These are phyloP conservation scores for Ariolimax columbianus DNA, from an alignment of 2,888 invertebrate species.

Conservation along the genomic window DNA sequence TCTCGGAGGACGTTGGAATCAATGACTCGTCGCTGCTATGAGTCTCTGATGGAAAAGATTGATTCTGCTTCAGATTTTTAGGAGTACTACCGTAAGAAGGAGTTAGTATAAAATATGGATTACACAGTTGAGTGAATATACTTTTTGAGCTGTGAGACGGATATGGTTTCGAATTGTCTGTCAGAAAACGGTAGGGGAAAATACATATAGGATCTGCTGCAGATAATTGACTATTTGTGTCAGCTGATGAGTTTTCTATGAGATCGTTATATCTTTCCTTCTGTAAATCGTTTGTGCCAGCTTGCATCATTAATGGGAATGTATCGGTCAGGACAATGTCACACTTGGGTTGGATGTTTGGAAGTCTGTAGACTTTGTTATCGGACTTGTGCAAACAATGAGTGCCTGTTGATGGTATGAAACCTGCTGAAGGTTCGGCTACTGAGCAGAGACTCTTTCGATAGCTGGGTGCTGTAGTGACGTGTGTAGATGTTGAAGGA, in stretches of 20 bases:
- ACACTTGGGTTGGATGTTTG: neutral
- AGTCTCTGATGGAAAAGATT: neutral
- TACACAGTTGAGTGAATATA: neutral
- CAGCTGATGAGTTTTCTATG: neutral
- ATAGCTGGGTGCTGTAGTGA: neutral
- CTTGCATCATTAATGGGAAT: neutral
- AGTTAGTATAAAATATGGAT: constrained; percentile 11
- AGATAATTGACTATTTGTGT: neutral
- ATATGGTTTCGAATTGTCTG: neutral
- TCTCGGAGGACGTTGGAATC: neutral
- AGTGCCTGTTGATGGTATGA: neutral
- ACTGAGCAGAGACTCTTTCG: neutral
- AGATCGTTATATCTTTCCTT: neutral
- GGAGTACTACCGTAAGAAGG: neutral
- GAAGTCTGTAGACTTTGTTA: neutral
- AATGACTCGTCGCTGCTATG: neutral
- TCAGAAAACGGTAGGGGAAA: constrained; percentile 28
- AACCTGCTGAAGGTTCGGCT: neutral
- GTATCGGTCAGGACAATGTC: neutral
- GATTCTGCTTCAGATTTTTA: neutral
- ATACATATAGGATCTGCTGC: constrained; percentile 2
- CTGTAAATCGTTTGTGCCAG: neutral
- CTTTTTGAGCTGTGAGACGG: neutral
- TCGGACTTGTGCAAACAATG: neutral
- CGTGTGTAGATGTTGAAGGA: neutral